Evolutionary conservation across 1,140 invertebrate genomes (phyloP).

Genomic region (Zophobas atratus): DNA sequence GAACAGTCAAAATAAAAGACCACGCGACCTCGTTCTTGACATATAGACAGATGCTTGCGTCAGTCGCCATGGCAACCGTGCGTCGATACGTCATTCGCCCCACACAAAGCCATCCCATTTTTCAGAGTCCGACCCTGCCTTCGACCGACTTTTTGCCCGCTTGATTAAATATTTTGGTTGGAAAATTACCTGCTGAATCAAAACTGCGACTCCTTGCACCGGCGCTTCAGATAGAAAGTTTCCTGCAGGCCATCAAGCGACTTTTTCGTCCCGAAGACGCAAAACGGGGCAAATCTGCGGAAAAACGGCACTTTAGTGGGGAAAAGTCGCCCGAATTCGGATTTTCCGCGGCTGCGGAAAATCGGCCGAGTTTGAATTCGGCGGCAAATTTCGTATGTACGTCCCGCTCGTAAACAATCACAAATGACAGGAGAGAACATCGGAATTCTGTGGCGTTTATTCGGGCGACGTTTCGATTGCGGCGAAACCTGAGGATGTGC

Average conservation of each 20-base stretch:
- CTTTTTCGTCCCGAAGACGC: not conserved
- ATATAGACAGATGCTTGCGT: constrained; percentile 1
- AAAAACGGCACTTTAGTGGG: not conserved
- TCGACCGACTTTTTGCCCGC: not conserved
- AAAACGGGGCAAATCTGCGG: not conserved
- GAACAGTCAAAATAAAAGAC: too few relatives aligned
- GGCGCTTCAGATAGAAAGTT: constrained; percentile 30
- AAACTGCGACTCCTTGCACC: constrained; percentile 29
- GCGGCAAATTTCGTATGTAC: constrained; percentile 60
- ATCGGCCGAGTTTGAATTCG: constrained; percentile 58
- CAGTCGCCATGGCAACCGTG: constrained; percentile 1
- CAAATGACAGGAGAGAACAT: constrained; percentile 61
- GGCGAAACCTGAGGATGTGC: too few relatives aligned
- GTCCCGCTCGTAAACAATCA: constrained; percentile 64
- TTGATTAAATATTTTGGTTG: not conserved
- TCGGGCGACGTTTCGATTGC: too few relatives aligned
- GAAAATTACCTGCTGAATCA: constrained; percentile 22
- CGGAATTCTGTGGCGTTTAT: not conserved
- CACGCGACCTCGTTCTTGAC: not conserved
- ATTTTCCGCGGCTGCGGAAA: not conserved
- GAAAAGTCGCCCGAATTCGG: not conserved
- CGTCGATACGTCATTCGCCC: not conserved
- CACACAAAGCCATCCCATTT: not conserved
- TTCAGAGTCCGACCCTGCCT: constrained; percentile 11
- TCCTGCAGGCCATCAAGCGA: constrained; percentile 30